phyloP scores from a whole-genome alignment of 2,888 invertebrate species.

The Zygothrica quintamaculata region DNA sequence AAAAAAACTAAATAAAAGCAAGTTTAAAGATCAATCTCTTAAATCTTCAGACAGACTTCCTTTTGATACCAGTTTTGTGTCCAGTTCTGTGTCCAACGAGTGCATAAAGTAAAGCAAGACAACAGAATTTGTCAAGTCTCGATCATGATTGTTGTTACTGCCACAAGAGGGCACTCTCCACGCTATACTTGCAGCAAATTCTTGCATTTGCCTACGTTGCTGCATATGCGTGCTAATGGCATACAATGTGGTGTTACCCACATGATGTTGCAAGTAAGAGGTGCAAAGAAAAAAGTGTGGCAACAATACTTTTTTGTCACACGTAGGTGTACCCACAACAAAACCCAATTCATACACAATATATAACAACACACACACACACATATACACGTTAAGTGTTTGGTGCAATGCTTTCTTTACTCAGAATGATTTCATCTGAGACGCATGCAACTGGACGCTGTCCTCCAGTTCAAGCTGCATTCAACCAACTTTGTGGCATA shows the following conservation, averaged over 20 bases:
- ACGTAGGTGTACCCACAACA: conserved; percentile 75
- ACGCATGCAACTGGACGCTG: conserved; percentile 30
- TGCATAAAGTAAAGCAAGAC: conserved; percentile 72
- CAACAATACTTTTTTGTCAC: conserved; percentile 77
- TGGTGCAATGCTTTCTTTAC: conserved; percentile 74
- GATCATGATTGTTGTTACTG: conserved; percentile 74
- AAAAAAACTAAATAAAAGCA: too few relatives aligned
- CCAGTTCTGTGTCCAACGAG: too few relatives aligned
- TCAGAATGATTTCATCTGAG: conserved; percentile 74
- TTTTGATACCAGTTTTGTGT: too few relatives aligned
- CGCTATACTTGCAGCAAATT: conserved; percentile 6
- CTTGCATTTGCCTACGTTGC: conserved; percentile 27
- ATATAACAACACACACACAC: conserved; percentile 51
- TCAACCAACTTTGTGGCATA: neutral
- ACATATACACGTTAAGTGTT: conserved; percentile 17
- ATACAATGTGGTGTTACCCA: conserved; percentile 75
- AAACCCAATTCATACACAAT: conserved; percentile 58
- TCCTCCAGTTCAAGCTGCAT: conserved; percentile 19
- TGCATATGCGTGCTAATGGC: conserved; percentile 78
- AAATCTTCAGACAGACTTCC: too few relatives aligned
- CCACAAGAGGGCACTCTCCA: conserved; percentile 8
- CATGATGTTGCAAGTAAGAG: conserved; percentile 54
- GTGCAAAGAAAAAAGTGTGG: conserved; percentile 72
- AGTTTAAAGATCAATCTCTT: too few relatives aligned
- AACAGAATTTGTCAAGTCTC: conserved; percentile 81